These are phyloP conservation scores for Acronicta psi DNA, from an alignment of 2,888 invertebrate genomes.

Conservation along the genomic window DNA sequence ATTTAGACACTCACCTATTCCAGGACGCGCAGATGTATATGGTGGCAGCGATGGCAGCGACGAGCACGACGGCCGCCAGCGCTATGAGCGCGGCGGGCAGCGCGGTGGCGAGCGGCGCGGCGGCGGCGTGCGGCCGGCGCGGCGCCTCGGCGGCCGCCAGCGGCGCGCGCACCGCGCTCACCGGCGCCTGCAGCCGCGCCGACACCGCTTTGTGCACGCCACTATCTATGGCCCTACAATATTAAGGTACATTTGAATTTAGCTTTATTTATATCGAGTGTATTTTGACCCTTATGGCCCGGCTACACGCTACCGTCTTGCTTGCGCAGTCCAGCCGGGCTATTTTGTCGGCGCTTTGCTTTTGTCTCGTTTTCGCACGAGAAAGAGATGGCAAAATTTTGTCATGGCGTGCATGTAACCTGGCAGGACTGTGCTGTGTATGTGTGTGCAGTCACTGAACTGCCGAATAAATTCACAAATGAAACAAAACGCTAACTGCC, in stretches of 20 bases:
- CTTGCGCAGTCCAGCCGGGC: too few species aligned
- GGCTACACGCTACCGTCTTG: too few species aligned
- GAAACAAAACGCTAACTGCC: too few species aligned
- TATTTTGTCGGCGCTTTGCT: too few species aligned
- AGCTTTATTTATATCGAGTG: too few species aligned
- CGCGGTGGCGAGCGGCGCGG: constrained; percentile 89
- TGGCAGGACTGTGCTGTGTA: too few species aligned
- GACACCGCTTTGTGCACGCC: constrained; percentile 70
- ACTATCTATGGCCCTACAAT: constrained; percentile 69
- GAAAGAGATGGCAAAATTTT: too few species aligned
- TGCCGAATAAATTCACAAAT: too few species aligned
- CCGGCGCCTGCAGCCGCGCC: constrained; percentile 80
- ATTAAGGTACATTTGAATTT: not conserved
- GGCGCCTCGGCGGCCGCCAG: constrained; percentile 60
- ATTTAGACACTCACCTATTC: constrained; percentile 91
- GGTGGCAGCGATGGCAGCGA: constrained; percentile 96
- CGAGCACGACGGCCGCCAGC: constrained; percentile 95
- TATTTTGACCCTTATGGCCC: too few species aligned
- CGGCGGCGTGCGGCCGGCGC: constrained; percentile 69
- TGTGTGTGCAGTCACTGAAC: too few species aligned
- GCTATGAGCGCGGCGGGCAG: constrained; percentile 97
- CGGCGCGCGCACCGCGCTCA: constrained; percentile 90
- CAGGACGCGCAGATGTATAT: constrained; percentile 98
- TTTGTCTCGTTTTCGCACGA: too few species aligned
- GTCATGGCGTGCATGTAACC: too few species aligned